Conservation (phyloP, 1,140 invertebrate species). For the Meloidogyne chitwoodi region DNA sequence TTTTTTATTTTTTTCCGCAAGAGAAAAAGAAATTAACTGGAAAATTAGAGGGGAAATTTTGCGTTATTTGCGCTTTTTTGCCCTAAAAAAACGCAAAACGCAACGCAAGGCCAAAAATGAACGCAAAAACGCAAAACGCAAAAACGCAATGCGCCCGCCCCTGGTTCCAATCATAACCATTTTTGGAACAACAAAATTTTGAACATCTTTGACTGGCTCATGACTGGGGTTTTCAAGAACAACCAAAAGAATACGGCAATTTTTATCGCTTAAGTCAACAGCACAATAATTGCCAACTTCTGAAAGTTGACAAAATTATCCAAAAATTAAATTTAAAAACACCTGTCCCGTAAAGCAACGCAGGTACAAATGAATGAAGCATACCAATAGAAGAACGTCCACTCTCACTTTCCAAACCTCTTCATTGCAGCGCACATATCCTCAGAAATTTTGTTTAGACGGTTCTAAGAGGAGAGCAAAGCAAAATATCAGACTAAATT, state of each 20-base stretch:
- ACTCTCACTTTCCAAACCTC: background rate
- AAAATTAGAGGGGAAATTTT: too few species aligned
- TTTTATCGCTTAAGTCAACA: slow-evolving; percentile 58
- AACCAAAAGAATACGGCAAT: slow-evolving; percentile 54
- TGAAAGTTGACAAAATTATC: slow-evolving; percentile 27
- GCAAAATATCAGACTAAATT: slow-evolving; percentile 79
- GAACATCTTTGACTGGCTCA: slow-evolving; percentile 38
- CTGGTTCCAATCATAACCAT: slow-evolving; percentile 57
- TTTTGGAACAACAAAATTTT: slow-evolving; percentile 57
- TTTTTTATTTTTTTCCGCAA: too few species aligned
- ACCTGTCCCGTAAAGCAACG: slow-evolving; percentile 55
- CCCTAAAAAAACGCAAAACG: too few species aligned
- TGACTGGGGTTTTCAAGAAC: slow-evolving; percentile 39
- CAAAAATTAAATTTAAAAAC: background rate
- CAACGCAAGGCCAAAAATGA: too few species aligned
- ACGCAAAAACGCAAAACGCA: too few species aligned
- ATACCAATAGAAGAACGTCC: slow-evolving; percentile 42
- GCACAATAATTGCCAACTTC: slow-evolving; percentile 59
- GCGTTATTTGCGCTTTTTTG: too few species aligned
- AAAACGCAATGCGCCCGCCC: too few species aligned
- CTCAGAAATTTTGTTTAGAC: slow-evolving; percentile 24
- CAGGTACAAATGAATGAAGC: slow-evolving; percentile 56
- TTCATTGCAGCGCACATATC: background rate
- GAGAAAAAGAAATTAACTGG: too few species aligned
- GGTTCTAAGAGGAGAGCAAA: slow-evolving; percentile 87